Evolutionary conservation across 2,888 invertebrate genomes (phyloP), one percentile per base, ranked within the genome.

Genomic region (Cyrtodaria siliqua): DNA sequence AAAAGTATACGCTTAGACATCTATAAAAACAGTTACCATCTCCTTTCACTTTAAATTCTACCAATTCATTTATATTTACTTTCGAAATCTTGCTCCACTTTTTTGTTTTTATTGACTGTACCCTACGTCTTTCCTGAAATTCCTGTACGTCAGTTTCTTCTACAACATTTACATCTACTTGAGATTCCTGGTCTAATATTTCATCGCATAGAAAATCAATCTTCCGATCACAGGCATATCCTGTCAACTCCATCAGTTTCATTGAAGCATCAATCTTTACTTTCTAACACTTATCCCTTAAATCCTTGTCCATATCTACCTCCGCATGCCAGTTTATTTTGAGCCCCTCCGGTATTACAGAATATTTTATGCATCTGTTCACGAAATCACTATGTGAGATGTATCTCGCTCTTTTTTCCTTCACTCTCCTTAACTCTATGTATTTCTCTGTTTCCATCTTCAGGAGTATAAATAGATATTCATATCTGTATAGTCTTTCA

Each of bases 11-110:
- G 23, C 50, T 50, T 12, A 50, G 23, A 50, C 50, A 50, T 24
- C 50, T 23, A 24, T 50, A 50, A 50, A 50, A 50, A 50, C 50
- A 50, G 23, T 50, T 50, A 23, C 50, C 50, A 23, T 50, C 50
- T 4, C 50, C 23, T 12, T n/a, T 23, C 23, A 50, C 50, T 4
- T 50, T 12, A 50, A 50, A 3, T 4, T 20, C 50, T 4, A 23
- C 23, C 3, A 23, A 50, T 12, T 14, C 4, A 4, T 50, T 12
- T 12, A 4, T 20, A 20, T 50, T 50, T 50, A 12, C 14, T 23
- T 50, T 4, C 12, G 33, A 8, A 33, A 33, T 4, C 12, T 33
- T 33, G 4, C 33, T 4, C 33, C 33, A 33, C 33, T 33, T 33
- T 33, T 12, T 12, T 33, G 4, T 12, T 12, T 33, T 33, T 33